Conservation (phyloP, 2,888 invertebrate genomes). For the Catocala nupta region DNA sequence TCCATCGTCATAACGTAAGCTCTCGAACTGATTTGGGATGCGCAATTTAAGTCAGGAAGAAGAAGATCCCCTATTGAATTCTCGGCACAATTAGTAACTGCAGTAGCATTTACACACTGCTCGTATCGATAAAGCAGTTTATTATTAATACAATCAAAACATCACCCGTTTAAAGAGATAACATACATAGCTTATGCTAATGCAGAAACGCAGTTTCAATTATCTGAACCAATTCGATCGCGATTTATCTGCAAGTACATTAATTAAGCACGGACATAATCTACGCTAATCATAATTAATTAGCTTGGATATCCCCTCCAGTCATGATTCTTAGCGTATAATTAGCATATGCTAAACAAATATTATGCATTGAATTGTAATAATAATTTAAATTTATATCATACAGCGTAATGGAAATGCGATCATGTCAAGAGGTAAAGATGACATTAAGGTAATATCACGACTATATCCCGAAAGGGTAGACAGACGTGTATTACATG, state of each 20-base stretch:
- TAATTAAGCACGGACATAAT: constrained; percentile 31
- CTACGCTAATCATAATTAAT: constrained; percentile 17
- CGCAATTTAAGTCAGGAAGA: too few species aligned
- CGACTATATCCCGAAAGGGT: too few species aligned
- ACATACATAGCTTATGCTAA: constrained; percentile 34
- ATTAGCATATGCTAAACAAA: constrained; percentile 7
- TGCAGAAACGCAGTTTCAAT: constrained; percentile 34
- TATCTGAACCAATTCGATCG: constrained; percentile 21
- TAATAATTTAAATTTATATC: neutral
- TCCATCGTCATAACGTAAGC: too few species aligned
- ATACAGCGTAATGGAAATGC: too few species aligned
- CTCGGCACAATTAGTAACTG: too few species aligned
- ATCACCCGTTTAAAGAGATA: constrained; percentile 19
- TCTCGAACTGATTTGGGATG: too few species aligned
- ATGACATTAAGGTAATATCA: too few species aligned
- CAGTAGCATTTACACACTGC: too few species aligned
- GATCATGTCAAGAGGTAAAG: too few species aligned
- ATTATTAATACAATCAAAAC: constrained; percentile 4
- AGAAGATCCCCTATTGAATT: too few species aligned
- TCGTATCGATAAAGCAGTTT: too few species aligned
- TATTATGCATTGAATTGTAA: neutral
- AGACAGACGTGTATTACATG: too few species aligned
- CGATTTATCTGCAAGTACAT: constrained; percentile 33
- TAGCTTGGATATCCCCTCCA: neutral
- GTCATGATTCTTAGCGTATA: constrained; percentile 5